Evolutionary conservation across 2,797 vertebrate genomes (phyloP).

Genomic region (Uromys caudimaculatus): DNA sequence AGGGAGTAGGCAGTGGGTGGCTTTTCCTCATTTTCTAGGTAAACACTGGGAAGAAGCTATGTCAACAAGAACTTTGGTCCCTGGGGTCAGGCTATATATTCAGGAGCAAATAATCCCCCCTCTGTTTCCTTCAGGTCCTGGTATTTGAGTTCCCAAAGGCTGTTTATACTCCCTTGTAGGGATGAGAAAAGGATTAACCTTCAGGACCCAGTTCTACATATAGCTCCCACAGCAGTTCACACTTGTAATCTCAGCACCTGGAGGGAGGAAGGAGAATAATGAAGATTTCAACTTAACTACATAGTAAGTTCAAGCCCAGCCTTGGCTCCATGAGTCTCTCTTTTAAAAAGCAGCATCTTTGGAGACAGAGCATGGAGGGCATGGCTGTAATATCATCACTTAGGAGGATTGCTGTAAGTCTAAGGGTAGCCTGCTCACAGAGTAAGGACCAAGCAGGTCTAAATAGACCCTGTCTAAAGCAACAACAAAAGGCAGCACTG

Average conservation of each 20-base stretch:
- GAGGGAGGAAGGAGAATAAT: background rate
- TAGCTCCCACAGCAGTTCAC: background rate
- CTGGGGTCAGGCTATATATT: constrained; percentile 42
- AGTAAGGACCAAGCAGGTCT: background rate
- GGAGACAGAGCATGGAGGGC: background rate
- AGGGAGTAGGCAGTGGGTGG: constrained; percentile 34
- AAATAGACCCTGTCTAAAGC: background rate
- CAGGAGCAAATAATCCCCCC: background rate
- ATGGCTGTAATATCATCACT: background rate
- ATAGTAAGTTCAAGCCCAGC: background rate
- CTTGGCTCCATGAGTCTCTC: background rate
- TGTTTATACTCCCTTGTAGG: constrained; percentile 6
- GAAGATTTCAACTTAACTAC: background rate
- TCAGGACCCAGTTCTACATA: constrained; percentile 16
- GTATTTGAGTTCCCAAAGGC: constrained; percentile 29
- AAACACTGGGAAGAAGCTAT: constrained; percentile 77
- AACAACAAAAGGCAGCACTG: background rate
- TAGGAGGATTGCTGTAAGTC: background rate
- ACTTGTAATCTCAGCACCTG: background rate
- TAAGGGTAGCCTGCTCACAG: background rate
- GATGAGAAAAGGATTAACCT: constrained; percentile 6
- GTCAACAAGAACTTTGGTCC: constrained; percentile 79
- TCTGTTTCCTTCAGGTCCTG: background rate
- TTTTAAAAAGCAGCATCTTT: background rate
- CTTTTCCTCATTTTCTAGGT: constrained; percentile 60